A percentile compares a stretch with the other conserved stretches of the same genome.
phyloP scores from a whole-genome alignment of 2,888 invertebrate genomes.

The Ennomos fuscantarius region DNA sequence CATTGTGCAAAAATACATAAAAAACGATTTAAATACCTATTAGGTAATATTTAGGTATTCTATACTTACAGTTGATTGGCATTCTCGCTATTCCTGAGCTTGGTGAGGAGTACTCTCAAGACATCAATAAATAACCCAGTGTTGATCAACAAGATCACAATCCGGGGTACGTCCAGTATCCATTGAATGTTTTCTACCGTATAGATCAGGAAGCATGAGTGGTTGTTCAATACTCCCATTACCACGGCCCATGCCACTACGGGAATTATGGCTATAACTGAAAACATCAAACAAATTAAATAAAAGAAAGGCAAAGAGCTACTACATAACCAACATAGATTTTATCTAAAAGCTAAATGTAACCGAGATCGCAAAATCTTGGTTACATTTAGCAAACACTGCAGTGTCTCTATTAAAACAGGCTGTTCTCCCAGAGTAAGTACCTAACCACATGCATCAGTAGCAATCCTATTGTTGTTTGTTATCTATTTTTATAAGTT shows the following conservation, averaged over 20 bases:
- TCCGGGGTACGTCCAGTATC: conserved; percentile 85
- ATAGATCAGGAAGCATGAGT: conserved; percentile 87
- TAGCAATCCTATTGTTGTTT: too few species aligned
- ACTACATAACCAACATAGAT: too few species aligned
- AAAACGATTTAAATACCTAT: too few species aligned
- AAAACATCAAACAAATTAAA: conserved; percentile 16
- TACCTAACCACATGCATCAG: too few species aligned
- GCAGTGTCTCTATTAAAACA: too few species aligned
- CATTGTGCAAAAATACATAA: too few species aligned
- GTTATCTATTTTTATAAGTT: too few species aligned
- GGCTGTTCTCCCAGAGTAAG: too few species aligned
- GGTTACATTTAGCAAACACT: too few species aligned
- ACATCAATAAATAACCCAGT: conserved; percentile 86
- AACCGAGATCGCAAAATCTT: too few species aligned
- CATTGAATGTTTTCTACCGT: conserved; percentile 83
- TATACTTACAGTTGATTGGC: conserved; percentile 72
- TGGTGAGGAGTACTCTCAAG: conserved; percentile 86
- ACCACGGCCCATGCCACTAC: conserved; percentile 83
- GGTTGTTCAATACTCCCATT: conserved; percentile 77
- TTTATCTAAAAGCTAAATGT: too few species aligned
- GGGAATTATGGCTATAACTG: conserved; percentile 79
- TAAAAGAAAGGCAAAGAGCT: neutral
- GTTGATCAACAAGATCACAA: conserved; percentile 85
- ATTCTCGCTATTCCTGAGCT: conserved; percentile 83
- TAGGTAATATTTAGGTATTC: too few species aligned